phyloP scores from a whole-genome alignment of 1,140 invertebrate species.

The Bombus superbus region DNA sequence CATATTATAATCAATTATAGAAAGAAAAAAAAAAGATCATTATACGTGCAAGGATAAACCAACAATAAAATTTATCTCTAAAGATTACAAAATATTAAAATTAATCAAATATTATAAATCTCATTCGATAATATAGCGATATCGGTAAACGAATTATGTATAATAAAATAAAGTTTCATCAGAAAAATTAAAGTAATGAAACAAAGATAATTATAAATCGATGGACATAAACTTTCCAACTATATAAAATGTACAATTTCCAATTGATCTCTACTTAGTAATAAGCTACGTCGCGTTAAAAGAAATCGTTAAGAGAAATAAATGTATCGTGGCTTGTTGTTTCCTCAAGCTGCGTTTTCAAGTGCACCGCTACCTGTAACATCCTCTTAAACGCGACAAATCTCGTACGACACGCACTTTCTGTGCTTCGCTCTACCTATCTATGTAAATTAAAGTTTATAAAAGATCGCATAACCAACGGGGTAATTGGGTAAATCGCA shows the following conservation, averaged over 20 bases:
- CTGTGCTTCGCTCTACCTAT: slow-evolving; percentile 16
- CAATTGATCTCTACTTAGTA: neutral
- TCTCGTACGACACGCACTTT: neutral
- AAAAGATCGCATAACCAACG: slow-evolving; percentile 62
- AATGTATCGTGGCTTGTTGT: neutral
- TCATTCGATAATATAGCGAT: neutral
- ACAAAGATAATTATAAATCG: neutral
- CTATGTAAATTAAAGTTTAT: slow-evolving; percentile 58
- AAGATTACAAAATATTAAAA: too few relatives aligned
- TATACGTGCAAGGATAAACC: neutral
- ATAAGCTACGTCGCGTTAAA: neutral
- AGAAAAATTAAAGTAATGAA: neutral
- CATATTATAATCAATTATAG: neutral
- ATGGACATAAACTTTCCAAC: neutral
- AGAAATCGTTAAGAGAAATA: neutral
- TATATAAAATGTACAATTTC: neutral
- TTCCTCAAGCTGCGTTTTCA: neutral
- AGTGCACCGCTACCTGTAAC: neutral
- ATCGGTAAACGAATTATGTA: neutral
- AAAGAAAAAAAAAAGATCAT: too few relatives aligned
- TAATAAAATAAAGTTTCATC: neutral
- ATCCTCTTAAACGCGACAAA: neutral
- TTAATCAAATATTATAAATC: too few relatives aligned
- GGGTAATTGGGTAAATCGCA: slow-evolving; percentile 9
- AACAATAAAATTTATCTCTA: neutral